Evolutionary conservation across 1,140 invertebrate genomes (phyloP).

Genomic region (Rhizoglyphus robini): DNA sequence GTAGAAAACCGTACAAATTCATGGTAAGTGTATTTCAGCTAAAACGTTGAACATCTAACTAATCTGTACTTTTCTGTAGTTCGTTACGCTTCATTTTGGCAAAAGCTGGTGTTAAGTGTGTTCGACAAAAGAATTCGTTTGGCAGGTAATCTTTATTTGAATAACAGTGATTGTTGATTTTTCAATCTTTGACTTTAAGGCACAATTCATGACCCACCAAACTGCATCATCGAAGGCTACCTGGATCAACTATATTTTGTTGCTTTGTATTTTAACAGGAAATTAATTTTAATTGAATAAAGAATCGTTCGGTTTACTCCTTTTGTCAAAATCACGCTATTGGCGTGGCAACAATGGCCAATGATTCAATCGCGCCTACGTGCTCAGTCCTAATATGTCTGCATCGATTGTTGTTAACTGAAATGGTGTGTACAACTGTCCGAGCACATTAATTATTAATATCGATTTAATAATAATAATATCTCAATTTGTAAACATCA

Average conservation of each 20-base stretch:
- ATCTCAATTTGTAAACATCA: background rate
- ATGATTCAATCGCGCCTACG: slow-evolving; percentile 68
- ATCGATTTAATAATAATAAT: slow-evolving; percentile 4
- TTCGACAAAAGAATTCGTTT: slow-evolving; percentile 46
- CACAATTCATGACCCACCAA: slow-evolving; percentile 52
- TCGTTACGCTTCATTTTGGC: slow-evolving; percentile 64
- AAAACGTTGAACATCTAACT: too few relatives aligned
- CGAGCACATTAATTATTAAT: slow-evolving; percentile 4
- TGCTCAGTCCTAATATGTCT: background rate
- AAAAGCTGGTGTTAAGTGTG: too few relatives aligned
- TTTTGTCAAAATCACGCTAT: slow-evolving; percentile 56
- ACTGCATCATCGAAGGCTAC: slow-evolving; percentile 60
- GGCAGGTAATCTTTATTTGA: slow-evolving; percentile 43
- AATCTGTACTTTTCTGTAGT: too few relatives aligned
- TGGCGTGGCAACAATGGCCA: slow-evolving; percentile 58
- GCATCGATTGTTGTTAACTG: background rate
- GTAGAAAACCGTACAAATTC: slow-evolving; percentile 72
- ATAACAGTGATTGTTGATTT: slow-evolving; percentile 5
- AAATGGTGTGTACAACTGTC: background rate
- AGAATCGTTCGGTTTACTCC: background rate
- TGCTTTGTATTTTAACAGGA: slow-evolving; percentile 43
- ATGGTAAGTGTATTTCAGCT: too few relatives aligned
- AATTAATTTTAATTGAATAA: background rate
- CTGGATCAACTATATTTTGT: slow-evolving; percentile 63
- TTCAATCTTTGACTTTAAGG: too few relatives aligned